Base-by-base conservation (phyloP, 2,797 vertebrate species). In the Gobionotothen gibberifrons region DNA sequence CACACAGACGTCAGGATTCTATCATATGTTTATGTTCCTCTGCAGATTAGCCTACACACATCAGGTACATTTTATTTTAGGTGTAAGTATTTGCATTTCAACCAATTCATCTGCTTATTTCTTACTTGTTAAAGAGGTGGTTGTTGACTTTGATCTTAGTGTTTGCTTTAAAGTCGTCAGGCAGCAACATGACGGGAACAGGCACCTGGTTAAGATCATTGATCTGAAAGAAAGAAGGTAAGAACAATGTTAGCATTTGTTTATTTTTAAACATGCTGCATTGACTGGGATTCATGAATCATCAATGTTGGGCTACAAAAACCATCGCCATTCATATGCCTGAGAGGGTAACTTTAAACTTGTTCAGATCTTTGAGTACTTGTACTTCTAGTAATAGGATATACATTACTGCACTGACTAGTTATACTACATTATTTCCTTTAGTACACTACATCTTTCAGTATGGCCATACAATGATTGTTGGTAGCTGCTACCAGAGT, bases 91-190 rank as follows among this genome's bases (percentile, higher is more conserved):
- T 54, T 9, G 42, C 19, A 49, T 48, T 43, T 43, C 3, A 54
- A n/a, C 12, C 10, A n/a, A 2, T 6, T 16, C n/a, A 14, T 17
- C 5, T 1, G 1, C 2, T 9, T 1, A 0, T 13, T 6, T 36
- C 82, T 26, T 92, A 98, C 97, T 97, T 96, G 89, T 98, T 98
- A 87, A 98, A 98, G 78, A 98, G 96, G 81, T 98, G 97, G 85
- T 98, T 98, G 93, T 96, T 97, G 77, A 99, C 97, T 89, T 98
- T 99, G 90, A 98, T 96, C 89, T 99, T 98, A 48, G 96, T 98
- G 93, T 96, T 97, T 70, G 97, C 97, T 88, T 97, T 98, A 81
- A 99, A 99, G 89, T 99, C 97, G 48, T 99, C 97, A 2, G 97
- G 97, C 49, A 99, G 93, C 48, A 98, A 89, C 97, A 98, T 99